These are phyloP conservation scores for Trematomus loennbergii DNA, from an alignment of 2,113 vertebrate genomes.

Conservation along the genomic window DNA sequence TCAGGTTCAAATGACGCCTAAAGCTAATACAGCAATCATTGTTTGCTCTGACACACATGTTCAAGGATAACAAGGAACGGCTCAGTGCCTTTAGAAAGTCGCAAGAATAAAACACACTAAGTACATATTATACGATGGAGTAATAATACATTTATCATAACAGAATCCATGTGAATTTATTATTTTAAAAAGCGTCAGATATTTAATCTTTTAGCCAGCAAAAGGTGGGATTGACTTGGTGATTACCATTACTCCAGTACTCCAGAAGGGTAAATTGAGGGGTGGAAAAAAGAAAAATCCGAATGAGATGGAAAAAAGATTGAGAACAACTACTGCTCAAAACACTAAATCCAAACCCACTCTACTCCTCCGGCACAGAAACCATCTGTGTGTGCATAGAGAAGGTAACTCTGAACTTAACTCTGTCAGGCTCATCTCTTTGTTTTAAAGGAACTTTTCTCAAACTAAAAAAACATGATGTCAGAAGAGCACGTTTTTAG, in stretches of 20 bases:
- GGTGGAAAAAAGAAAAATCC: not conserved
- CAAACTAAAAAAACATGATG: not conserved
- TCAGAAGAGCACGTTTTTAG: not conserved
- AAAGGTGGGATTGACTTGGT: not conserved
- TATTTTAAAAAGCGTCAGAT: not conserved
- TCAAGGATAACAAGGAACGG: not conserved
- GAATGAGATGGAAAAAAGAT: not conserved
- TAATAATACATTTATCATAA: not conserved
- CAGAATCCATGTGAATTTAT: not conserved
- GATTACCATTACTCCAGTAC: not conserved
- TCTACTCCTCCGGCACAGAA: not conserved
- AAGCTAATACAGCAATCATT: not conserved
- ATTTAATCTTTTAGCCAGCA: not conserved
- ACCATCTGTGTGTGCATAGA: not conserved
- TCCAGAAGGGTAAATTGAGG: not conserved
- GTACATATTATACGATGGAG: not conserved
- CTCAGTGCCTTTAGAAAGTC: not conserved
- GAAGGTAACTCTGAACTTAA: not conserved
- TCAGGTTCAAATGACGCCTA: conserved; percentile 4
- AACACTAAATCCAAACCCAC: conserved; percentile 1
- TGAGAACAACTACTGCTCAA: not conserved
- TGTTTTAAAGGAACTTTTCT: not conserved
- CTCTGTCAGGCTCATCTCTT: not conserved
- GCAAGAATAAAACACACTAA: not conserved
- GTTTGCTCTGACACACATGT: not conserved